Evolutionary conservation across 2,113 vertebrate species (phyloP).

Genomic region (Meriones unguiculatus): DNA sequence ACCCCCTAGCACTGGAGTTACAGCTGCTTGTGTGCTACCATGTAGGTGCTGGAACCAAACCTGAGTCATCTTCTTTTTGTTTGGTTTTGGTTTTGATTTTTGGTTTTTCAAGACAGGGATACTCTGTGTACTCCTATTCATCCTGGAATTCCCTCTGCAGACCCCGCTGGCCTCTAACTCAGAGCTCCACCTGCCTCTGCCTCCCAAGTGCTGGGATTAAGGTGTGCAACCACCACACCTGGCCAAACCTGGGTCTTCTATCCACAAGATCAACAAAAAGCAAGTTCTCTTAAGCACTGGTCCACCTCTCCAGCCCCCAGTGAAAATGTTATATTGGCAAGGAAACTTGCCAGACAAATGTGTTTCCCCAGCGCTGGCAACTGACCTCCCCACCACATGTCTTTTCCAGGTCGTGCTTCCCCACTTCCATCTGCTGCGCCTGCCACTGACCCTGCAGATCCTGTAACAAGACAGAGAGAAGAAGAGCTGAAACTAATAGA

Average conservation of each 20-base stretch:
- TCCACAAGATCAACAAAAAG: neutral
- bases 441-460: conserved; percentile 80
- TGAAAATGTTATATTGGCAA: neutral
- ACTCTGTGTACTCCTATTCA: neutral
- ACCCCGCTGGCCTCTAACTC: neutral
- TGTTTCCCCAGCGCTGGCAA: neutral
- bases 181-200: neutral
- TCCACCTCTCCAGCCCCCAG: neutral
- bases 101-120: neutral
- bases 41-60: neutral
- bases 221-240: too few relatives aligned
- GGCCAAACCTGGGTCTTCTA: neutral
- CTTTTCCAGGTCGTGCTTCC: conserved; percentile 81
- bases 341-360: neutral
- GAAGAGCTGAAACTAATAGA: conserved; percentile 91
- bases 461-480: conserved; percentile 83
- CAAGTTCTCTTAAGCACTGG: neutral
- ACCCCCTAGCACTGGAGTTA: neutral
- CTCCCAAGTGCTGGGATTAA: neutral
- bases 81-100: neutral
- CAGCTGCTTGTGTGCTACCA: neutral
- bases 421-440: conserved; percentile 79
- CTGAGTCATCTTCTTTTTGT: too few relatives aligned
- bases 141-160: neutral
- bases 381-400: neutral